These are phyloP conservation scores for Epinotia bilunana DNA, from an alignment of 2,888 invertebrate genomes.

Conservation along the genomic window DNA sequence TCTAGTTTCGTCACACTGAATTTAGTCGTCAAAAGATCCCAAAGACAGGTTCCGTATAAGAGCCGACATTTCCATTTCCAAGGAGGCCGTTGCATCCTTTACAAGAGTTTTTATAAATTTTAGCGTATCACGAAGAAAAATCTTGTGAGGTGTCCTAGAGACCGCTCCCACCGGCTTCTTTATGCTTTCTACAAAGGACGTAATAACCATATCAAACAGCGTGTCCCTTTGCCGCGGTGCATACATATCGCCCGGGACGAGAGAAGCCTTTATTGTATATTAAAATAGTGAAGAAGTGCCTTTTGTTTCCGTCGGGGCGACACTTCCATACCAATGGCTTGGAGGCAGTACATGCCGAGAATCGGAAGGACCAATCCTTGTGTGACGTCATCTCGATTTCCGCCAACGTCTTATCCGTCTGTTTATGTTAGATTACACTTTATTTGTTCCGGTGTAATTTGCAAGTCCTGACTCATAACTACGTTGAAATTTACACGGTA, in stretches of 20 bases:
- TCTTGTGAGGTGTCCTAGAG: constrained; percentile 68
- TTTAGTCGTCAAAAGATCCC: constrained; percentile 64
- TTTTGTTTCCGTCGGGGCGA: constrained; percentile 75
- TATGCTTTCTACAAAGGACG: constrained; percentile 79
- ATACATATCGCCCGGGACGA: constrained; percentile 75
- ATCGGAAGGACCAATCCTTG: constrained; percentile 55
- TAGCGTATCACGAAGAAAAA: constrained; percentile 82
- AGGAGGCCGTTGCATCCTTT: constrained; percentile 67
- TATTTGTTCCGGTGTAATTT: constrained; percentile 40
- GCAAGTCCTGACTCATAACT: constrained; percentile 24
- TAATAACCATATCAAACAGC: constrained; percentile 84
- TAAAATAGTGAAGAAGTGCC: constrained; percentile 78
- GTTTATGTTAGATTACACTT: constrained; percentile 45
- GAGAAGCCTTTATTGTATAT: constrained; percentile 71
- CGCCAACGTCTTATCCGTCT: constrained; percentile 49
- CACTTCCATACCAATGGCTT: constrained; percentile 74
- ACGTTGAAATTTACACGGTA: constrained; percentile 1
- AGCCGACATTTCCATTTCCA: constrained; percentile 73
- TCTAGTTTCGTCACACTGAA: constrained; percentile 71
- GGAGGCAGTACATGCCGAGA: constrained; percentile 58
- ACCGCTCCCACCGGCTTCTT: constrained; percentile 71
- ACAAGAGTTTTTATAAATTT: constrained; percentile 70
- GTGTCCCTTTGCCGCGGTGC: constrained; percentile 80
- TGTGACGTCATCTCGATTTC: constrained; percentile 45
- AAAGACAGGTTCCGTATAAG: constrained; percentile 70